Conservation (phyloP, 2,113 vertebrate species). For the Ageneiosus marmoratus region DNA sequence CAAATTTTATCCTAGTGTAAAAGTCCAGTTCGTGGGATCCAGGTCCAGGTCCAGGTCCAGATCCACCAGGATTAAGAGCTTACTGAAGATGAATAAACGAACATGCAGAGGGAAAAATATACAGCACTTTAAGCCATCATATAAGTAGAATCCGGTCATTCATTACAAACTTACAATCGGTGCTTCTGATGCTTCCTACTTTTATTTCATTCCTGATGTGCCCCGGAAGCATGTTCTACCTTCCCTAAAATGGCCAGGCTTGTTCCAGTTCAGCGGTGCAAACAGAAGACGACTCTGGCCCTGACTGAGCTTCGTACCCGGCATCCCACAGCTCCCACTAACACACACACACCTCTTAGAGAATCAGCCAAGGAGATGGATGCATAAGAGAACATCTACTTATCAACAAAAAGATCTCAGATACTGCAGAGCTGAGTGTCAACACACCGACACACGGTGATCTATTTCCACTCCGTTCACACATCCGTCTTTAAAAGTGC, state of each 20-base stretch:
- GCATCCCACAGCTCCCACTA: background rate
- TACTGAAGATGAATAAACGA: background rate
- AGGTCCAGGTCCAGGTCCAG: background rate
- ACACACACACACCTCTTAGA: background rate
- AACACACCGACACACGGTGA: background rate
- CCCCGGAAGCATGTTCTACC: background rate
- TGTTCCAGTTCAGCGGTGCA: background rate
- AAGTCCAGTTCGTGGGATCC: background rate
- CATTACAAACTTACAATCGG: background rate
- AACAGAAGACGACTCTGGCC: background rate
- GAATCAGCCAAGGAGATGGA: constrained; percentile 7
- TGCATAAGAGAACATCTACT: constrained; percentile 12
- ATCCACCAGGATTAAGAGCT: background rate
- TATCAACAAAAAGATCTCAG: constrained; percentile 11
- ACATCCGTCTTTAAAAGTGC: constrained; percentile 19
- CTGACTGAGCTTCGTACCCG: background rate
- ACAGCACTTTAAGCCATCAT: background rate
- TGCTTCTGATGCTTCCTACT: background rate
- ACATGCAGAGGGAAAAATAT: background rate
- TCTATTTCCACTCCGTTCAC: constrained; percentile 16
- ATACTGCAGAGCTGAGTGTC: constrained; percentile 1
- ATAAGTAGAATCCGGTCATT: background rate
- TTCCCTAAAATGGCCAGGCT: background rate
- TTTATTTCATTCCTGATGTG: background rate
- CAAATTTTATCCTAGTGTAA: background rate